Percentiles rank a stretch among this genome's conserved stretches.
Evolutionary conservation across 2,888 invertebrate genomes (phyloP).

Genomic region (Caenorhabditis doughertyi): DNA sequence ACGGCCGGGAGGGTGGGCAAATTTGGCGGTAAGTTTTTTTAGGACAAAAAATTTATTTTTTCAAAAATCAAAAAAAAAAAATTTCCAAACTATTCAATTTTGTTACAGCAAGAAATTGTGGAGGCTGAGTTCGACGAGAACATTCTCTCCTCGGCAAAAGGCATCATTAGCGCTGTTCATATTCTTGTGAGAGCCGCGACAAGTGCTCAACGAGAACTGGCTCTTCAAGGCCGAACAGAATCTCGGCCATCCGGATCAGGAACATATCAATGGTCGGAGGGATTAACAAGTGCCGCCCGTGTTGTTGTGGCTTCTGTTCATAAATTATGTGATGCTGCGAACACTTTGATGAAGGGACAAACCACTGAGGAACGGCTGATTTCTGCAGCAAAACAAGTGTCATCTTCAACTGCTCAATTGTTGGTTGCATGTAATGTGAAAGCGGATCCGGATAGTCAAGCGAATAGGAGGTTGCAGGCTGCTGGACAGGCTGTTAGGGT

Average conservation of each 20-base stretch:
- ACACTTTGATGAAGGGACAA: conserved; percentile 89
- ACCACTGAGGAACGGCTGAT: conserved; percentile 93
- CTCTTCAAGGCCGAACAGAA: conserved; percentile 86
- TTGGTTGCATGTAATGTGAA: conserved; percentile 99
- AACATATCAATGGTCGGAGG: conserved; percentile 82
- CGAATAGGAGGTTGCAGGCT: conserved; percentile 90
- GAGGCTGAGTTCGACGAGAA: conserved; percentile 99
- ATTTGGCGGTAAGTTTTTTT: not conserved
- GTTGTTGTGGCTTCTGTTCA: conserved; percentile 98
- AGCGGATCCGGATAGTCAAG: conserved; percentile 95
- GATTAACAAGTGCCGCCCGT: conserved; percentile 86
- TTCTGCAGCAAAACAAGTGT: conserved; percentile 94
- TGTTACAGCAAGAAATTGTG: conserved; percentile 85
- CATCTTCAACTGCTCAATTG: conserved; percentile 96
- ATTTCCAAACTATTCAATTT: not conserved
- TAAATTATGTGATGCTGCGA: conserved; percentile 97
- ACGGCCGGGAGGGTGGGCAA: conserved; percentile 63
- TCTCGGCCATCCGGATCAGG: conserved; percentile 7
- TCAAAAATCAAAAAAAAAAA: not conserved
- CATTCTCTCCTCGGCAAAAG: conserved; percentile 98
- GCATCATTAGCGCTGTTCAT: conserved; percentile 96
- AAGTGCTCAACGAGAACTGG: conserved; percentile 96
- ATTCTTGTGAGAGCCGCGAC: conserved; percentile 97
- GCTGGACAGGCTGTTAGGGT: conserved; percentile 79
- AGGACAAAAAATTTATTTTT: not conserved